phyloP scores from a whole-genome alignment of 1,140 invertebrate species.

The Macrobrachium rosenbergii region DNA sequence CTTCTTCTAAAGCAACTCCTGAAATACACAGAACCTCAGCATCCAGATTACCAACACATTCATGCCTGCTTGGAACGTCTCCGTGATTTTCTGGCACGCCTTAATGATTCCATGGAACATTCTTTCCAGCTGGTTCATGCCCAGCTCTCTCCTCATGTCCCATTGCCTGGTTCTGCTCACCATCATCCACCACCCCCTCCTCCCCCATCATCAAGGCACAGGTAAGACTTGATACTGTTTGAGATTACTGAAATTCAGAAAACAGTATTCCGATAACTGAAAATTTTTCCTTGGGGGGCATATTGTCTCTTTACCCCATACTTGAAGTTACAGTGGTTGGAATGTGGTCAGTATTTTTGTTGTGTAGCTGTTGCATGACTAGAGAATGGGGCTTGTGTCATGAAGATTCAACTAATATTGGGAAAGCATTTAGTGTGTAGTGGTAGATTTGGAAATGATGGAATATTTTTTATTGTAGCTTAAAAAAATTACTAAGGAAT shows the following conservation, averaged over 20 bases:
- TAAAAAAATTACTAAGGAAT: too few species aligned
- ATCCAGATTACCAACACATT: constrained; percentile 69
- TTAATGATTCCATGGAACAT: constrained; percentile 71
- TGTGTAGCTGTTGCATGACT: too few species aligned
- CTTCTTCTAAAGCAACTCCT: constrained; percentile 70
- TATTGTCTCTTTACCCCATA: too few species aligned
- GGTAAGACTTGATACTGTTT: neutral
- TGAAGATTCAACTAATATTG: too few species aligned
- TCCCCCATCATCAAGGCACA: neutral
- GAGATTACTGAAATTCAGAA: neutral
- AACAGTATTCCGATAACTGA: neutral
- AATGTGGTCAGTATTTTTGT: too few species aligned
- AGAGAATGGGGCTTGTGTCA: too few species aligned
- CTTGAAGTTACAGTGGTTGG: too few species aligned
- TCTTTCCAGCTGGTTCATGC: constrained; percentile 69
- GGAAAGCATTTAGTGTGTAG: too few species aligned
- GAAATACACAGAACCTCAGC: constrained; percentile 68
- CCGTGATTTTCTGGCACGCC: constrained; percentile 68
- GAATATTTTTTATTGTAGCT: too few species aligned
- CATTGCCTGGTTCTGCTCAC: neutral
- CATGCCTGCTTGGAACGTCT: constrained; percentile 68
- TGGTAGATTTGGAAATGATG: too few species aligned
- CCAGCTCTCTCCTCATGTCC: constrained; percentile 14
- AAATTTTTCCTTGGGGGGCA: too few species aligned
- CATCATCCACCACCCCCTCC: constrained; percentile 26